Percentiles rank a stretch among this genome's conserved stretches.
Conservation (phyloP, 1,140 invertebrate genomes). For the Steinernema feltiae region DNA sequence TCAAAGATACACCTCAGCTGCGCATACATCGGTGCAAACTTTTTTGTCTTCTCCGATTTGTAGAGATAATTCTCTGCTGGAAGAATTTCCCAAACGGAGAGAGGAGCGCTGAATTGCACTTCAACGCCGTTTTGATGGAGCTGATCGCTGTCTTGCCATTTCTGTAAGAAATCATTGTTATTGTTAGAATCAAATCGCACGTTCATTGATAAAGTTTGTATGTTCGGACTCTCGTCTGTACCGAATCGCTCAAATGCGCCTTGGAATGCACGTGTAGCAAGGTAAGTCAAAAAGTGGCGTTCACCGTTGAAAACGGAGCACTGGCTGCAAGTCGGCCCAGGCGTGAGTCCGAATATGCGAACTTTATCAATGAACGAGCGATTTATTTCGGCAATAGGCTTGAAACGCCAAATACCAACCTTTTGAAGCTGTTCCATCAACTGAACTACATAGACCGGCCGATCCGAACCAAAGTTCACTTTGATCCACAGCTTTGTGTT, state of each 20-base stretch:
- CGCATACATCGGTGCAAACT: not conserved
- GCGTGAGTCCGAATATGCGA: too few relatives aligned
- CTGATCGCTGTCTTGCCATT: not conserved
- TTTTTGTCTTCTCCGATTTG: not conserved
- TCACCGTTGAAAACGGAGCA: too few relatives aligned
- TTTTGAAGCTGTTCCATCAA: not conserved
- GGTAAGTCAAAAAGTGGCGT: too few relatives aligned
- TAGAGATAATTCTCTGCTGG: not conserved
- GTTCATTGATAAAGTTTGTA: too few relatives aligned
- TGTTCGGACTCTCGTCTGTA: too few relatives aligned
- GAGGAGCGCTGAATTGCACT: not conserved
- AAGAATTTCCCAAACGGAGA: not conserved
- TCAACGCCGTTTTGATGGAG: not conserved
- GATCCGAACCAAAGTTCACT: not conserved
- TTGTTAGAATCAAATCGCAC: too few relatives aligned
- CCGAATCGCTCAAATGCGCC: too few relatives aligned
- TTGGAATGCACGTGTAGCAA: too few relatives aligned
- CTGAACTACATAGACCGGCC: not conserved
- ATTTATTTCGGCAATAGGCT: too few relatives aligned
- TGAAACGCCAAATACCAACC: not conserved
- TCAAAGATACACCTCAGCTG: slow-evolving; percentile 5
- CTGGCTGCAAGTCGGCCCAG: too few relatives aligned
- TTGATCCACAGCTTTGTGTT: not conserved
- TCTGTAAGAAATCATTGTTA: not conserved
- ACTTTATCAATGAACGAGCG: too few relatives aligned